phyloP scores from a whole-genome alignment of 2,797 vertebrate genomes.

The Vireo griseus region DNA sequence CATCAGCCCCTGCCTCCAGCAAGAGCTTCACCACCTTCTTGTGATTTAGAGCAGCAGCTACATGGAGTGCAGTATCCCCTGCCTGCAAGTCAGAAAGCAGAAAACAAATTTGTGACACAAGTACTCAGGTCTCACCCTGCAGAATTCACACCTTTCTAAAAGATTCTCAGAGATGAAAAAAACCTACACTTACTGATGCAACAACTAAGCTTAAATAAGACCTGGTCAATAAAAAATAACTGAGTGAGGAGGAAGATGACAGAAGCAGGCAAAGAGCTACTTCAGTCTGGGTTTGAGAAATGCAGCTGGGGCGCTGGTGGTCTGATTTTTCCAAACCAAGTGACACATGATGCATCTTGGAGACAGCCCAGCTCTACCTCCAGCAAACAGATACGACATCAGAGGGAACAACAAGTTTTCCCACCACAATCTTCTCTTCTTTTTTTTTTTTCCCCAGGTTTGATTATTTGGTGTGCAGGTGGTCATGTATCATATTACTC shows the following conservation, averaged over 20 bases:
- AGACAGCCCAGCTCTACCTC: neutral
- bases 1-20: constrained; percentile 91
- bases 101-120: neutral
- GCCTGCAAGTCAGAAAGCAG: constrained; percentile 73
- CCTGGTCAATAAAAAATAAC: neutral
- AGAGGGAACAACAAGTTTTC: neutral
- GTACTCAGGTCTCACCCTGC: neutral
- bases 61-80: constrained; percentile 91
- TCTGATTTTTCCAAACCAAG: neutral
- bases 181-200: neutral
- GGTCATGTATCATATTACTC: neutral
- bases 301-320: rapidly evolving
- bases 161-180: neutral
- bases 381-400: neutral
- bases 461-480: neutral
- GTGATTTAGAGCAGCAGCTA: constrained; percentile 91
- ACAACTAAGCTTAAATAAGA: neutral
- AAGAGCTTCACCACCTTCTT: constrained; percentile 90
- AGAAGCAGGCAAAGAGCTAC: neutral
- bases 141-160: neutral
- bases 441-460: neutral
- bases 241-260: neutral
- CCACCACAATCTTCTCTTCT: neutral
- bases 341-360: neutral
- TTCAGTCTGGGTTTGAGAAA: neutral